Percentiles rank a stretch among this genome's conserved stretches.
These are phyloP conservation scores for Saccopteryx bilineata DNA, from an alignment of 2,113 vertebrate species.

Conservation along the genomic window DNA sequence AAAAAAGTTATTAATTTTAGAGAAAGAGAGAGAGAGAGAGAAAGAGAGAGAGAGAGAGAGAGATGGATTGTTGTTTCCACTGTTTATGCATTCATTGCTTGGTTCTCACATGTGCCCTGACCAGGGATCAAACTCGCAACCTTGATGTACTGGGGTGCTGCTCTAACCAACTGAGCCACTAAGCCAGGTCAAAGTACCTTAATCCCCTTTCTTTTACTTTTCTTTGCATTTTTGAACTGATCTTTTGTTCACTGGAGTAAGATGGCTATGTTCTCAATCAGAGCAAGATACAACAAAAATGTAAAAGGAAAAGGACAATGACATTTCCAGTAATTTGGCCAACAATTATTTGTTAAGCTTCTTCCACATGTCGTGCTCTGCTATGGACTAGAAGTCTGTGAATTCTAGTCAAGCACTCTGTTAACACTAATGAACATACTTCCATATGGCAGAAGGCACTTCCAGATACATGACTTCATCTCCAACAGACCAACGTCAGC, in stretches of 20 bases:
- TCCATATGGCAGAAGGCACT: not conserved
- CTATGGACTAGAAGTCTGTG: not conserved
- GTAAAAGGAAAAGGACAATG: not conserved
- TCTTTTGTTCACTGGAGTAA: not conserved
- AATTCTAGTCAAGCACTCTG: not conserved
- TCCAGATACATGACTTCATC: not conserved
- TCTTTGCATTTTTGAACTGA: constrained; percentile 1
- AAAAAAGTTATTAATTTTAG: no score
- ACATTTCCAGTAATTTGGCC: not conserved
- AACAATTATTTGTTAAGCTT: not conserved
- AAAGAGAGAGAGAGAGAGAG: no score
- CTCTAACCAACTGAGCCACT: no score
- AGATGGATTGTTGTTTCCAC: no score
- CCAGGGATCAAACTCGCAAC: no score
- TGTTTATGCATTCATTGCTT: no score
- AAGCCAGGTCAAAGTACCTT: not conserved
- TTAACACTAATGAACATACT: not conserved
- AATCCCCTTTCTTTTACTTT: not conserved
- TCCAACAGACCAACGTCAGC: not conserved
- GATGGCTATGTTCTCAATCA: not conserved
- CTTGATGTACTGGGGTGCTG: no score
- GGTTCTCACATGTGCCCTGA: no score
- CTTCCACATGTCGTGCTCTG: not conserved
- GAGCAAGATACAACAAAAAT: not conserved
- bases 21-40: no score